Base-by-base conservation (phyloP, 2,797 vertebrate genomes). In the Lutjanus campechanus region DNA sequence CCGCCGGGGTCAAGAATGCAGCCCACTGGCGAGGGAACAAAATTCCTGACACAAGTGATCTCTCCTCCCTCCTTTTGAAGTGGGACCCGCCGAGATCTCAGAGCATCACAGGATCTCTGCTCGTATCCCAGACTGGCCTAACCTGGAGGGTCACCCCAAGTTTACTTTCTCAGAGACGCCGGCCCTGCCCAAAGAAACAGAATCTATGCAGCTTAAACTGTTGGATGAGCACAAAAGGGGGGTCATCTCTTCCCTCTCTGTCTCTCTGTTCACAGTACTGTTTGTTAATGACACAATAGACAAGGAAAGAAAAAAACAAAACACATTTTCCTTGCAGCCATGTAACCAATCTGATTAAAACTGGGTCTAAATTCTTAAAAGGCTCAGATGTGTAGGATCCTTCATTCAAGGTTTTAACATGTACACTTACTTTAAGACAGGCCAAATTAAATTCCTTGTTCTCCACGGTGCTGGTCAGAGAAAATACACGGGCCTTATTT, bases 131-230 rank as follows among this genome's bases (percentile, higher is more conserved):
- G 95, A 95, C 96, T 91, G 93, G 93, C 93, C 93, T 95, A 96
- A 96, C 95, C 95, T 96, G 93, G 90, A 92, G 93, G 96, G 96
- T 97, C 96, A 96, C 78, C 88, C 88, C 86, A 75, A 96, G 96
- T 97, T 97, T 96, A 96, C 96, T 96, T 97, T 96, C 96, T 97
- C 96, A 96, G 95, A 95, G 95, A 88, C 76, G 73, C 79, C 81
- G 87, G 91, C 76, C 76, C 83, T 74, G 84, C 85, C 85, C 91
- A 94, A 94, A 95, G 93, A 94, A 95, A 95, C 95, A 91, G 93
- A 95, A 95, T 95, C 94, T 95, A 90, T 94, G 91, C 93, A 91
- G 95, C 94, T 96, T 96, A 96, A 95, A 95, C 91, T 95, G 91
- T 94, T 92, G 86, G 85, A 59, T 77, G 72, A 75, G 76, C 87